Evolutionary conservation across 2,888 invertebrate species (phyloP).

Genomic region (Drosophila nigricruria): DNA sequence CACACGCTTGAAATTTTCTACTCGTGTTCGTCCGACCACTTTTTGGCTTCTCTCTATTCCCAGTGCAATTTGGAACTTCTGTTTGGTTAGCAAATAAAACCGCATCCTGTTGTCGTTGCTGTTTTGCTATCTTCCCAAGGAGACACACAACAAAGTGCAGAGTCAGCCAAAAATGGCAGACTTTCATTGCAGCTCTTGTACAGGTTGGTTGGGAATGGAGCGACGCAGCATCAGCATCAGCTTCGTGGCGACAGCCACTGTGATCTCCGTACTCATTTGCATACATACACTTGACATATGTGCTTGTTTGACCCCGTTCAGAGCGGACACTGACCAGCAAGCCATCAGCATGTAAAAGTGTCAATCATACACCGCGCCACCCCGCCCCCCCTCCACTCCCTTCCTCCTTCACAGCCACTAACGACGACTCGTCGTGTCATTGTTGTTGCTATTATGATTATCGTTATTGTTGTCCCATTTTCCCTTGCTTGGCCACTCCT

Average conservation of each 20-base stretch:
- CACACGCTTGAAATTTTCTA: conserved; percentile 34
- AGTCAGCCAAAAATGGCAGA: conserved; percentile 38
- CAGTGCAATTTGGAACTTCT: conserved; percentile 13
- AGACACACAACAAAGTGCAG: conserved; percentile 28
- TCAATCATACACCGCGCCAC: conserved; percentile 22
- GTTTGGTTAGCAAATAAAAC: conserved; percentile 35
- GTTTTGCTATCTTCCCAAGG: conserved; percentile 3
- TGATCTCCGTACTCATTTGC: conserved; percentile 3
- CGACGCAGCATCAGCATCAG: conserved; percentile 2
- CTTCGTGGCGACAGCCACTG: conserved; percentile 14
- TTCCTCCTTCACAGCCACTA: neutral
- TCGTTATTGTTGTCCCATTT: conserved; percentile 31
- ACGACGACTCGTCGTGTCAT: conserved; percentile 5
- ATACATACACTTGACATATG: conserved; percentile 11
- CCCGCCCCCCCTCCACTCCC: neutral
- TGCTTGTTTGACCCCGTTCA: neutral
- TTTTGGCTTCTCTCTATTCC: neutral
- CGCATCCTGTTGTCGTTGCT: conserved; percentile 17
- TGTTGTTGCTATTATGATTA: conserved; percentile 32
- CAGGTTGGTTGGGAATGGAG: conserved; percentile 4
- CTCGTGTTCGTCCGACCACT: conserved; percentile 2
- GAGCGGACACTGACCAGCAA: neutral
- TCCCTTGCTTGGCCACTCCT: neutral
- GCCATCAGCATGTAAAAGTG: conserved; percentile 15
- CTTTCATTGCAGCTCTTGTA: conserved; percentile 11